Percentiles rank a stretch among this genome's conserved stretches.
These are phyloP conservation scores for Watsonalla cultraria DNA, from an alignment of 2,888 invertebrate genomes.

Conservation along the genomic window DNA sequence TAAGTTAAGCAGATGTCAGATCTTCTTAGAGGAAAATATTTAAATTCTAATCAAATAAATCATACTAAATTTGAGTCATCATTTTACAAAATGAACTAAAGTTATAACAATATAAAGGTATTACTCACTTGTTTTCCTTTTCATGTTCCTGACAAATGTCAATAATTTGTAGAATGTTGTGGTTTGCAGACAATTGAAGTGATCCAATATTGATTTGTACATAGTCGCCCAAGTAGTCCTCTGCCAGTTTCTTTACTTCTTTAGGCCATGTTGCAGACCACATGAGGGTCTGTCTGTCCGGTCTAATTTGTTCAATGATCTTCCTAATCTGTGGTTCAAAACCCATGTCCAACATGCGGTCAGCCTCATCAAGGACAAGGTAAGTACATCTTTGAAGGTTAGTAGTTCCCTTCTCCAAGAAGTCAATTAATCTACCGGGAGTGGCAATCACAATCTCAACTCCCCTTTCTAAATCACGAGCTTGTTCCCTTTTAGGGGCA, in stretches of 20 bases:
- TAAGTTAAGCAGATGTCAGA: conserved; percentile 43
- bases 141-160: conserved; percentile 93
- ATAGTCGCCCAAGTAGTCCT: conserved; percentile 94
- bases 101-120: neutral
- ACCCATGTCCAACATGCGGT: conserved; percentile 98
- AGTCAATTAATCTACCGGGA: conserved; percentile 92
- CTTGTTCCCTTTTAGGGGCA: conserved; percentile 88
- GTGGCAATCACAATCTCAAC: conserved; percentile 94
- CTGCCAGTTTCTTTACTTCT: conserved; percentile 94
- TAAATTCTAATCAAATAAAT: conserved; percentile 52
- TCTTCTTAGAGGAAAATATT: conserved; percentile 72
- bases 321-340: conserved; percentile 98
- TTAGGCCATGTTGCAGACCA: conserved; percentile 99
- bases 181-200: conserved; percentile 91
- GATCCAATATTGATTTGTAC: conserved; percentile 96
- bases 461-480: conserved; percentile 85
- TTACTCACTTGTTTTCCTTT: conserved; percentile 82
- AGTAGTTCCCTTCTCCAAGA: conserved; percentile 86
- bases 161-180: conserved; percentile 92
- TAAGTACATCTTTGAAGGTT: conserved; percentile 89
- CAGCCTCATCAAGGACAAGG: conserved; percentile 93
- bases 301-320: conserved; percentile 94
- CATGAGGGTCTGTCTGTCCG: conserved; percentile 97
- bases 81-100: conserved; percentile 12
- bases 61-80: conserved; percentile 43